Evolutionary conservation across 1,140 invertebrate genomes (phyloP).

Genomic region (Drosophila carrolli): DNA sequence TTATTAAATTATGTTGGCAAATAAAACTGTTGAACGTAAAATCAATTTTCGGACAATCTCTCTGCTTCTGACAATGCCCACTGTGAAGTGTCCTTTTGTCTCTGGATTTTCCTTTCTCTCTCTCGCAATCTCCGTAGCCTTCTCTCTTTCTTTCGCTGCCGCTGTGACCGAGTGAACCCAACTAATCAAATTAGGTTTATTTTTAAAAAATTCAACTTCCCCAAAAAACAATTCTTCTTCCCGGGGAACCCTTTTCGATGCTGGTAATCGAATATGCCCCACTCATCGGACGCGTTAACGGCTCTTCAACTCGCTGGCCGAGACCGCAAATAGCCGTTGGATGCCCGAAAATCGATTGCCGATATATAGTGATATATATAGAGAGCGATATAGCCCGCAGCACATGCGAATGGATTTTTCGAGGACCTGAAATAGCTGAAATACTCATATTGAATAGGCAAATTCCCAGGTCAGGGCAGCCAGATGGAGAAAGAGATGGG

Average conservation of each 20-base stretch:
- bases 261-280: conserved; percentile 76
- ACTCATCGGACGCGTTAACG: conserved; percentile 33
- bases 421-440: conserved; percentile 65
- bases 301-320: conserved; percentile 64
- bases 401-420: conserved; percentile 54
- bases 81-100: conserved; percentile 39
- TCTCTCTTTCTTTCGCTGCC: conserved; percentile 6
- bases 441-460: conserved; percentile 57
- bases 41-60: conserved; percentile 67
- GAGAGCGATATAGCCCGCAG: conserved; percentile 6
- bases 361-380: conserved; percentile 37
- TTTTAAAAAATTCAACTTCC: conserved; percentile 54
- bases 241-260: conserved; percentile 62
- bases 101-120: conserved; percentile 1
- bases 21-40: conserved; percentile 76
- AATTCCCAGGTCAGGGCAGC: conserved; percentile 40
- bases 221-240: conserved; percentile 48
- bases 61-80: conserved; percentile 41
- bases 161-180: conserved; percentile 68
- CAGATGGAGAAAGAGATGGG: background rate
- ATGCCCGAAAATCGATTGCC: conserved; percentile 62
- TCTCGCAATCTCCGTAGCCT: background rate
- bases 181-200: conserved; percentile 79
- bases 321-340: conserved; percentile 66
- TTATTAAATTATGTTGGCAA: conserved; percentile 81